Conservation (phyloP, 2,888 invertebrate species). For the Sepiola atlantica region DNA sequence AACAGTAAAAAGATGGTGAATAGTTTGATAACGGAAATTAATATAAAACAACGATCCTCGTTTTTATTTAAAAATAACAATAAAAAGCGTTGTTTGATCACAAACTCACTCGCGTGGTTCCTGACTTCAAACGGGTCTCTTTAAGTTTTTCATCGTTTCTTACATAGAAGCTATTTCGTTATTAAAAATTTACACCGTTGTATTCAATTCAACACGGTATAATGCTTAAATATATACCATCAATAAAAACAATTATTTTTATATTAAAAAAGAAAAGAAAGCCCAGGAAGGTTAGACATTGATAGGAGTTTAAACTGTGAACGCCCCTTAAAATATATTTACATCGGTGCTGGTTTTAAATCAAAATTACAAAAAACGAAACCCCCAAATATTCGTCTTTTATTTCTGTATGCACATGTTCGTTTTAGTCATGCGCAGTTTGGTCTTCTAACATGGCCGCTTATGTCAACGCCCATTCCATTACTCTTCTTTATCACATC, state of each 20-base stretch:
- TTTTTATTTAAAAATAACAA: not conserved
- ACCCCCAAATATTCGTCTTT: not conserved
- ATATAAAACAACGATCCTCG: not conserved
- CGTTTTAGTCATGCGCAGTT: not conserved
- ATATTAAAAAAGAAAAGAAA: not conserved
- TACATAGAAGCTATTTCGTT: not conserved
- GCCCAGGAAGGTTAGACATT: not conserved
- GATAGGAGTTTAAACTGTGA: not conserved
- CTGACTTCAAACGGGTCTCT: not conserved
- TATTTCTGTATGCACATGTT: not conserved
- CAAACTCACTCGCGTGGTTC: not conserved
- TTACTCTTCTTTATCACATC: not conserved
- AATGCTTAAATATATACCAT: not conserved
- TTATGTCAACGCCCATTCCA: not conserved
- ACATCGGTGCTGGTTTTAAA: not conserved
- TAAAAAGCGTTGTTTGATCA: too few species aligned
- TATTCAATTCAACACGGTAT: not conserved
- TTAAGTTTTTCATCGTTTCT: not conserved
- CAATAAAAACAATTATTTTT: not conserved
- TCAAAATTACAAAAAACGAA: not conserved
- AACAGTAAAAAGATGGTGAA: not conserved
- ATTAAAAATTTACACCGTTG: not conserved
- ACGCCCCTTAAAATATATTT: not conserved
- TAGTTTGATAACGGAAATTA: not conserved
- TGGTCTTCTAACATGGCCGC: not conserved